phyloP scores from a whole-genome alignment of 2,113 vertebrate species.

The Triplophysa dalaica region DNA sequence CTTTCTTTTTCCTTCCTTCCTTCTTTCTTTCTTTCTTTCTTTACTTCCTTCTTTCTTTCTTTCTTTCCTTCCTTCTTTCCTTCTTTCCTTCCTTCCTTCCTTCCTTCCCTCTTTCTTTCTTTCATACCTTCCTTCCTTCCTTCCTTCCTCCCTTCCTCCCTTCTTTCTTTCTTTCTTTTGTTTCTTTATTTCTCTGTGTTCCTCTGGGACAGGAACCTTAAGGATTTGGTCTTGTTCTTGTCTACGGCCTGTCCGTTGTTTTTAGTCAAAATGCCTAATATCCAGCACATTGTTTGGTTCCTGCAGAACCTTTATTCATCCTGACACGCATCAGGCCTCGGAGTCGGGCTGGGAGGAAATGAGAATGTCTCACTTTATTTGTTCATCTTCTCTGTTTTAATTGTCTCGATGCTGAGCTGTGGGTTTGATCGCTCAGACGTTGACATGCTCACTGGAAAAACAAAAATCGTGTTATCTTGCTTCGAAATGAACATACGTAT shows the following conservation, averaged over 20 bases:
- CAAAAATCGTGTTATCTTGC: too few species aligned
- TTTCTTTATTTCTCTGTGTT: background rate
- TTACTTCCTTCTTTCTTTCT: constrained; percentile 3
- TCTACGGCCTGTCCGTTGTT: constrained; percentile 12
- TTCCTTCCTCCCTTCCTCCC: too few species aligned
- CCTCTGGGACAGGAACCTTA: constrained; percentile 22
- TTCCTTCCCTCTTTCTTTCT: background rate
- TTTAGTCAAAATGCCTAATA: constrained; percentile 35
- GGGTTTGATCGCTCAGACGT: constrained; percentile 34
- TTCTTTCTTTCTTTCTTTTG: too few species aligned
- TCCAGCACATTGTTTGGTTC: constrained; percentile 27
- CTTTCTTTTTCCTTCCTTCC: background rate
- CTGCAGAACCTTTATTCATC: constrained; percentile 47
- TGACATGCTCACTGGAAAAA: background rate
- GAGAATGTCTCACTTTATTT: constrained; percentile 33
- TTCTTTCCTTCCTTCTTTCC: background rate
- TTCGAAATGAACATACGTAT: too few species aligned
- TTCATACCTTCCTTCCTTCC: too few species aligned
- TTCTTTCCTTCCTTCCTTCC: background rate
- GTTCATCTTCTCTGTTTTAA: constrained; percentile 29
- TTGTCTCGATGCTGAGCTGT: background rate
- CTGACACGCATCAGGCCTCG: constrained; percentile 37
- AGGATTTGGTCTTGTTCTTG: constrained; percentile 36
- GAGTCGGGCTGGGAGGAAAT: background rate
- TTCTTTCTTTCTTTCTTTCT: constrained; percentile 35